Evolutionary conservation across 1,140 invertebrate species (phyloP).

Genomic region (Chlorops oryzae): DNA sequence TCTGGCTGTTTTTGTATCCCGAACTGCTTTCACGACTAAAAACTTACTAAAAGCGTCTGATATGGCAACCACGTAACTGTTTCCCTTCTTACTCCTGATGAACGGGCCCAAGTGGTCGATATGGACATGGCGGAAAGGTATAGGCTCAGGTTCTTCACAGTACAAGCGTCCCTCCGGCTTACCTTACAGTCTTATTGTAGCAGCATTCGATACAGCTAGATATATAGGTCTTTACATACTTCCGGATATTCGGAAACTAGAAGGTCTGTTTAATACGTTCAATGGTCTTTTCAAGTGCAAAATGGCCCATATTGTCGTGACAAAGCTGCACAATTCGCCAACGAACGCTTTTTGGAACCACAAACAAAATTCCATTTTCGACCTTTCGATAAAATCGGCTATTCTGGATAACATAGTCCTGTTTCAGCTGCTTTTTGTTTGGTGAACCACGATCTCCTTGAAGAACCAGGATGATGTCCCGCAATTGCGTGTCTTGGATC

Average conservation of each 20-base stretch:
- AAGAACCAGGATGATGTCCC: background rate
- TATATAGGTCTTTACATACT: slow-evolving; percentile 20
- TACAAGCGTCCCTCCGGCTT: too few relatives aligned
- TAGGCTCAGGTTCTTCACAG: too few relatives aligned
- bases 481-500: background rate
- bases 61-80: too few relatives aligned
- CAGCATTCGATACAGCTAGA: too few relatives aligned
- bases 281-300: too few relatives aligned
- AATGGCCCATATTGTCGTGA: slow-evolving; percentile 24
- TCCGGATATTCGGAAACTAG: slow-evolving; percentile 25
- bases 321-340: background rate
- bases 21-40: too few relatives aligned
- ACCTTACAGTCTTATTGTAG: too few relatives aligned
- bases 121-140: too few relatives aligned
- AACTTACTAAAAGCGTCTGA: too few relatives aligned
- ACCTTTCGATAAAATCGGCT: slow-evolving; percentile 4
- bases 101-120: too few relatives aligned
- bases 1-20: too few relatives aligned
- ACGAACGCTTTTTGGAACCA: background rate
- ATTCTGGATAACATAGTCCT: slow-evolving; percentile 8
- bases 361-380: background rate
- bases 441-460: background rate
- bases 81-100: too few relatives aligned
- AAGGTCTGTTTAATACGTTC: slow-evolving; percentile 15
- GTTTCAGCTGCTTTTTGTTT: slow-evolving; percentile 3